phyloP scores from a whole-genome alignment of 2,113 vertebrate genomes.

The Oreochromis spilurus region DNA sequence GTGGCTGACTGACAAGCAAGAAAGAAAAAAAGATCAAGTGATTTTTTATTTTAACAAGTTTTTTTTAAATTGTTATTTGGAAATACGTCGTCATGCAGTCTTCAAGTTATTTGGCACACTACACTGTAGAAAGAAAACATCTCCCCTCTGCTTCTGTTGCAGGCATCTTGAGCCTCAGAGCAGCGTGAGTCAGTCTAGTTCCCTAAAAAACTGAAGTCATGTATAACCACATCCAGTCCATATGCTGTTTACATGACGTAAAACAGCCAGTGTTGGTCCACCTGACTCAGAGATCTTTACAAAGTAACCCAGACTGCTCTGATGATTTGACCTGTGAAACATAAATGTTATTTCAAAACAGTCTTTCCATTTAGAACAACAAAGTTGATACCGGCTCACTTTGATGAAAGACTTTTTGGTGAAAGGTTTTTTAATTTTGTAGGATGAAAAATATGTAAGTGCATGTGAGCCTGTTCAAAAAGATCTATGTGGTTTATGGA shows the following conservation, averaged over 20 bases:
- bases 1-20: fast-evolving
- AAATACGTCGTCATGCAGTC: not conserved
- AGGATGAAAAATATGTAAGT: not conserved
- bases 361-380: not conserved
- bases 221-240: not conserved
- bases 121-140: not conserved
- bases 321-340: not conserved
- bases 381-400: not conserved
- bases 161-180: not conserved
- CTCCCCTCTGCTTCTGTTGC: not conserved
- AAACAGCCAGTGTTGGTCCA: not conserved
- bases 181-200: not conserved
- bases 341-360: not conserved
- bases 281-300: not conserved
- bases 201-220: not conserved
- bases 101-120: not conserved
- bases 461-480: not conserved
- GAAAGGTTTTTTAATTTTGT: not conserved
- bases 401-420: not conserved
- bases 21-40: not conserved
- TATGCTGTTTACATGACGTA: not conserved
- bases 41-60: not conserved
- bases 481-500: not conserved
- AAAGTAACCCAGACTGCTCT: not conserved
- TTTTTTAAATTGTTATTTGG: not conserved